Evolutionary conservation across 2,797 vertebrate genomes (phyloP), one percentile per base, ranked within the genome.

Genomic region (Hydrolagus colliei): DNA sequence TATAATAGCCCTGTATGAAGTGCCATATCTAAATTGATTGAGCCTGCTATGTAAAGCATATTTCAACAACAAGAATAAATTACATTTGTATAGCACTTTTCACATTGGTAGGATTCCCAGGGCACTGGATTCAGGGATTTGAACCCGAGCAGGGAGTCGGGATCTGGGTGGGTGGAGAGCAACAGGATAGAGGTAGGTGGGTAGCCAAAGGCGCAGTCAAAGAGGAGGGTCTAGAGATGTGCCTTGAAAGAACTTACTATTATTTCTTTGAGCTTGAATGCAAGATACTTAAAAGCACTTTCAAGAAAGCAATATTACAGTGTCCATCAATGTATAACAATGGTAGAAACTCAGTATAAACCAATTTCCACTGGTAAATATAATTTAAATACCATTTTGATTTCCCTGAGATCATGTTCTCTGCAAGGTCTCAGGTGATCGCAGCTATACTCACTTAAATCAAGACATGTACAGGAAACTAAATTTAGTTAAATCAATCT

Each of bases 401-500:
- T 78, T 27, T 27, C 20, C 59, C 10, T 9, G 20, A 78, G 20
- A 63, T 78, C 11, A 18, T 61, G 75, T 62, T 59, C 52, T 18
- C 9, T 6, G 4, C 52, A n/a, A 77, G 76, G 20, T 62, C 12
- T 62, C 52, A 62, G 20, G 20, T 41, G 59, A 78, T 7, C 11
- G 12, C 22, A 22, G 61, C 12, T 12, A n/a, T 11, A n/a, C n/a
- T 78, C 59, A 78, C 11, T 77, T 59, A 59, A 77, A 77, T 61
- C 10, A 61, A 77, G 52, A 1, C 73, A 41, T 41, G 14, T n/a
- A 77, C 1, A n/a, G 18, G 61, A 61, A 77, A 11, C 75, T 22
- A 61, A 77, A 61, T 77, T 61, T n/a, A 59, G 20, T 77, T 20
- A 77, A 77, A 77, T 12, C 52, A 77, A 77, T 59, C 52, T 62